Evolutionary conservation across 2,888 invertebrate genomes (phyloP).

Genomic region (Brachypalpus laphriformis): DNA sequence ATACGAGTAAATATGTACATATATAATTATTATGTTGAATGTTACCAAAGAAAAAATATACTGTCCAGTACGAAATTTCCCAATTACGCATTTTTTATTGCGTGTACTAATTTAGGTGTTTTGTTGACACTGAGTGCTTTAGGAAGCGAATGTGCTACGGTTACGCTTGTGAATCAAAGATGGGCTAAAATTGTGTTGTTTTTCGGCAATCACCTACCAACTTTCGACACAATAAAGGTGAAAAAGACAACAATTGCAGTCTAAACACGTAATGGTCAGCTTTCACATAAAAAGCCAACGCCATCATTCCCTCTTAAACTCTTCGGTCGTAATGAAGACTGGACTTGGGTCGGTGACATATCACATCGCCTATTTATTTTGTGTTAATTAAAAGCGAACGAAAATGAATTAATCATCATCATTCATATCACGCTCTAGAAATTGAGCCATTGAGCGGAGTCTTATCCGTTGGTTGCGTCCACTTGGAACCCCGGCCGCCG

Average conservation of each 20-base stretch:
- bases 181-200: constrained; percentile 43
- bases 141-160: constrained; percentile 1
- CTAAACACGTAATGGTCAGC: constrained; percentile 40
- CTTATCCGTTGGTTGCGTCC: constrained; percentile 23
- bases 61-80: too few species aligned
- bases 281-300: constrained; percentile 30
- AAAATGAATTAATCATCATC: constrained; percentile 73
- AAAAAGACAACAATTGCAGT: constrained; percentile 48
- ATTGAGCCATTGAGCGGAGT: constrained; percentile 62
- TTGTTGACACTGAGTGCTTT: constrained; percentile 45
- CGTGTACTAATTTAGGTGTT: not conserved
- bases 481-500: not conserved
- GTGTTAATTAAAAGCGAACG: constrained; percentile 69
- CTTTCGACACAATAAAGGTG: constrained; percentile 4
- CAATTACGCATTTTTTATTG: not conserved
- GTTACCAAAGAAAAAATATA: too few species aligned
- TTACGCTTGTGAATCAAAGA: constrained; percentile 49
- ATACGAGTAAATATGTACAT: not conserved
- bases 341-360: constrained; percentile 48
- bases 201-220: constrained; percentile 38
- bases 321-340: constrained; percentile 23
- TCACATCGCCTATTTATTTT: constrained; percentile 63
- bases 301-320: not conserved
- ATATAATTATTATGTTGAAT: too few species aligned
- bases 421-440: constrained; percentile 74